Evolutionary conservation across 2,113 vertebrate species (phyloP).

Genomic region (Cyphomyrus plagiostoma): DNA sequence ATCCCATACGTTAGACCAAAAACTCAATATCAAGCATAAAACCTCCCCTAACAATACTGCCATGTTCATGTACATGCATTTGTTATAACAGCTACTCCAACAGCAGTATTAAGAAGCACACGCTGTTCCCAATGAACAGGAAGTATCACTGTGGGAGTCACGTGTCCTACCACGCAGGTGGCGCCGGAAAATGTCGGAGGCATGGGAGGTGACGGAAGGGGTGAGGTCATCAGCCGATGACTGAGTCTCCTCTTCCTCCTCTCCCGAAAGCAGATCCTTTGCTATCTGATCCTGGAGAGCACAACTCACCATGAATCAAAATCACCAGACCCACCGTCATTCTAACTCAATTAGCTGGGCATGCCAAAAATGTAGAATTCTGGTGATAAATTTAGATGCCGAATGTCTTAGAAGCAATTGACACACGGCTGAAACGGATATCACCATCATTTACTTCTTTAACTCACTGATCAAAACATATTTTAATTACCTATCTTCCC

Average conservation of each 20-base stretch:
- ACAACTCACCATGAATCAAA: not conserved
- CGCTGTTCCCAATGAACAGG: not conserved
- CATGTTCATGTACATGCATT: not conserved
- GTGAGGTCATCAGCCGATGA: conserved; percentile 76
- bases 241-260: conserved; percentile 73
- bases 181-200: conserved; percentile 70
- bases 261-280: conserved; percentile 78
- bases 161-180: conserved; percentile 52
- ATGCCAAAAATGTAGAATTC: not conserved
- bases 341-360: not conserved
- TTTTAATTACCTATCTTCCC: not conserved
- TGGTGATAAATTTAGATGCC: not conserved
- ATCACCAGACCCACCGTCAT: not conserved
- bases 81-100: not conserved
- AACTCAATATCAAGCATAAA: not conserved
- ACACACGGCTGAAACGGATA: not conserved
- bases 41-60: not conserved
- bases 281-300: conserved; percentile 72
- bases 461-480: not conserved
- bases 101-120: not conserved
- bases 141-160: not conserved
- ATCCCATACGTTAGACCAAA: not conserved
- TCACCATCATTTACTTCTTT: not conserved
- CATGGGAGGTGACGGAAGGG: conserved; percentile 75
- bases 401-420: not conserved